Percentiles rank a stretch among this genome's conserved stretches.
Conservation (phyloP, 2,113 vertebrate genomes). For the Catharus minimus region DNA sequence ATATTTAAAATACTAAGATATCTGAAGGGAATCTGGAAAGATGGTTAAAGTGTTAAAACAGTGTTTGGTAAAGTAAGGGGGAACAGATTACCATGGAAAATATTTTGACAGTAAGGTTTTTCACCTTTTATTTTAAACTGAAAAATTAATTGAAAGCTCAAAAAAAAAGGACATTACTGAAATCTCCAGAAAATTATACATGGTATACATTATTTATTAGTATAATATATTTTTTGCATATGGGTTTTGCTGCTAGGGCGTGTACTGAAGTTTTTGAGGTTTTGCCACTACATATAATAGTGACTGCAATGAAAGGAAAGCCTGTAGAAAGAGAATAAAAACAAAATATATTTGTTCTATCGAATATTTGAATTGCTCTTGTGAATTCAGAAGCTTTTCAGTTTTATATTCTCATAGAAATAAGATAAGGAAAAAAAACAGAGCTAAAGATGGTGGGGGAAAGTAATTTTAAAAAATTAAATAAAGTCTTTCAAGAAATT, state of each 20-base stretch:
- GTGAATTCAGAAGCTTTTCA: neutral
- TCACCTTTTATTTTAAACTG: constrained; percentile 19
- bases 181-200: neutral
- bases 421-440: neutral
- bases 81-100: constrained; percentile 3
- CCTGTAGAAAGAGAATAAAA: neutral
- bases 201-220: neutral
- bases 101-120: constrained; percentile 17
- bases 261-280: neutral
- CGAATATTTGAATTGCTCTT: neutral
- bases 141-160: neutral
- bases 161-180: neutral
- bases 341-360: neutral
- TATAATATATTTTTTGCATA: neutral
- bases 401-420: neutral
- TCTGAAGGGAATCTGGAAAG: neutral
- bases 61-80: neutral
- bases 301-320: neutral
- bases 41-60: neutral
- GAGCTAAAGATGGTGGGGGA: neutral
- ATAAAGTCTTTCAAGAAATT: neutral
- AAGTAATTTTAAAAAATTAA: neutral
- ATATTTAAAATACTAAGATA: neutral
- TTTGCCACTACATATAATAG: neutral
- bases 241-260: neutral